These are phyloP conservation scores for Drosophila neotestacea DNA, from an alignment of 2,888 invertebrate genomes.

Conservation along the genomic window DNA sequence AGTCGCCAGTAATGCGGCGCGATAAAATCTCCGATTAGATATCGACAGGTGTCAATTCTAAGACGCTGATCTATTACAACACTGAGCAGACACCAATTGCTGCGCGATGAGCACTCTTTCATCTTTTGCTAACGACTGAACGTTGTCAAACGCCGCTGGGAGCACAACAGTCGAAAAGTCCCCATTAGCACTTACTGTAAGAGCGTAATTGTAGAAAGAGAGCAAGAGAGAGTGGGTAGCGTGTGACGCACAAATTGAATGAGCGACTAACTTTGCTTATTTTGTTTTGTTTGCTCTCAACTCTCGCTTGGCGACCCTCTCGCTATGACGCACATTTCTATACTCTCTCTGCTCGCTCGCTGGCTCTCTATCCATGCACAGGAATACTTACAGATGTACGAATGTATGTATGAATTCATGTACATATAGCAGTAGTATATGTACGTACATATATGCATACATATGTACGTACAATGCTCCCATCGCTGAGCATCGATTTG, in stretches of 20 bases:
- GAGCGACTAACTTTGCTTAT: conserved; percentile 11
- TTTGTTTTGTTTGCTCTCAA: conserved; percentile 30
- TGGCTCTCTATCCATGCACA: background rate
- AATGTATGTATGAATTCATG: background rate
- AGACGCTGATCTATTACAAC: conserved; percentile 85
- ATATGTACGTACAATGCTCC: conserved; percentile 44
- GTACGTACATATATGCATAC: background rate
- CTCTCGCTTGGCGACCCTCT: conserved; percentile 5
- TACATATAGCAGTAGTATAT: background rate
- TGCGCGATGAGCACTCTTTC: conserved; percentile 84
- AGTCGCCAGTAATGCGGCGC: conserved; percentile 84
- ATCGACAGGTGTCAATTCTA: conserved; percentile 85
- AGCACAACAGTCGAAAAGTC: conserved; percentile 14
- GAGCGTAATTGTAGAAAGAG: conserved; percentile 9
- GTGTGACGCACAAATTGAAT: conserved; percentile 47
- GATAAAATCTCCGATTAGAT: conserved; percentile 85
- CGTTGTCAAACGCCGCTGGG: conserved; percentile 24
- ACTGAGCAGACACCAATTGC: conserved; percentile 83
- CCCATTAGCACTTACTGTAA: conserved; percentile 47
- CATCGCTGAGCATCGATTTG: conserved; percentile 27
- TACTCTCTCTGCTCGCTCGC: conserved; percentile 16
- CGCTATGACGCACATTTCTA: conserved; percentile 48
- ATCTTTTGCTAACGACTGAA: conserved; percentile 85
- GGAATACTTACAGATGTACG: conserved; percentile 5
- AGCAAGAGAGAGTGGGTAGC: conserved; percentile 5